These are phyloP conservation scores for Myotis daubentonii DNA, from an alignment of 2,797 vertebrate species.

Conservation along the genomic window DNA sequence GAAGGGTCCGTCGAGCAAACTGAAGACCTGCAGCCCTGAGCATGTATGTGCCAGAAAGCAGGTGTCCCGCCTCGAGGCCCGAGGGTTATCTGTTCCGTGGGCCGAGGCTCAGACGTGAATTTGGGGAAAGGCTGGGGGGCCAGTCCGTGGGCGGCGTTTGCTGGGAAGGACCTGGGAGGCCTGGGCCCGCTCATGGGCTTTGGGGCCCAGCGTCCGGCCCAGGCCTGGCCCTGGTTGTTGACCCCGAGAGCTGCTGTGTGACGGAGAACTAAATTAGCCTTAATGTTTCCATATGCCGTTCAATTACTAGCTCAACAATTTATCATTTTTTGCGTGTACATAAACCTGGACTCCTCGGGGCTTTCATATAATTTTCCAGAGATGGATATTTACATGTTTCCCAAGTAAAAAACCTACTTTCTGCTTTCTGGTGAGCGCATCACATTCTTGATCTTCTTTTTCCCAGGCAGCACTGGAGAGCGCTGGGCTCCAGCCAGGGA, in stretches of 20 bases:
- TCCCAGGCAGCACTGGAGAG: neutral
- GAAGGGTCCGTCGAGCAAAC: neutral
- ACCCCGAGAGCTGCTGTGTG: neutral
- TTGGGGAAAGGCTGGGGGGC: neutral
- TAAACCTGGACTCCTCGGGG: neutral
- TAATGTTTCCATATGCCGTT: neutral
- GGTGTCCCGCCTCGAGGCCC: neutral
- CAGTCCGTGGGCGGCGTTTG: neutral
- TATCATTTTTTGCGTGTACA: neutral
- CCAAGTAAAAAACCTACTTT: slow-evolving; percentile 47
- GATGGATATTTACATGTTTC: neutral
- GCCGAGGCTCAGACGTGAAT: neutral
- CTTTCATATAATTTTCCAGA: slow-evolving; percentile 13
- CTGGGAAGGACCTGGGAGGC: neutral
- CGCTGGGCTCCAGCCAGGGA: neutral
- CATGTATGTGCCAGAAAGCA: neutral
- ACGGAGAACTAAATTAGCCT: neutral
- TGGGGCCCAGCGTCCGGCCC: neutral
- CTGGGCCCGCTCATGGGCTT: neutral
- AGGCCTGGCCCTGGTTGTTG: neutral
- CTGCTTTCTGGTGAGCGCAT: neutral
- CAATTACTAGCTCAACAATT: neutral
- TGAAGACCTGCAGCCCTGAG: neutral
- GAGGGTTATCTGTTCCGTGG: neutral
- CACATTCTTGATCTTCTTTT: neutral